Evolutionary conservation across 35 echinoderm and acorn worm species (phyloP).

Genomic region (Diadema setosum): DNA sequence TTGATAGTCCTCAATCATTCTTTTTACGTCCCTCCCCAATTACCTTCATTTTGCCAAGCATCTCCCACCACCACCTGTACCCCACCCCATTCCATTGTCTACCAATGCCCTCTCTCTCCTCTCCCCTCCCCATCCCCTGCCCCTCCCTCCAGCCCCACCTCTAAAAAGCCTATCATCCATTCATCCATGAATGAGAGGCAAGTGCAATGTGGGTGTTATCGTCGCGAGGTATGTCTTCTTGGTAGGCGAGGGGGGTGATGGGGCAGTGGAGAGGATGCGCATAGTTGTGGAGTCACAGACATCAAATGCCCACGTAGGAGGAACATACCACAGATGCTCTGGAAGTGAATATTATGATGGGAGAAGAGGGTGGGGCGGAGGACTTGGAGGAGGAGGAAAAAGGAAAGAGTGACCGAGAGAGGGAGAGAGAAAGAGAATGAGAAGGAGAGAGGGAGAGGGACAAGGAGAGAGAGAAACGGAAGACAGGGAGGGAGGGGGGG

Average conservation of each 20-base stretch:
- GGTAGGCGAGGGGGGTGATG: background rate
- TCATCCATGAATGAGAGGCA: too few relatives aligned
- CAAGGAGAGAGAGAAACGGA: background rate
- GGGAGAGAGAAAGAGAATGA: background rate
- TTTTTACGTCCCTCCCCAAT: too few relatives aligned
- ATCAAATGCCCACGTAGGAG: background rate
- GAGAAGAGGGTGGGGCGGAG: background rate
- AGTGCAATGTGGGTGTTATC: too few relatives aligned
- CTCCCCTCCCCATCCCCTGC: background rate
- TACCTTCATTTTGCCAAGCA: too few relatives aligned
- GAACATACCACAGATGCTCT: conserved; percentile 10
- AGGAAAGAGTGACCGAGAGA: background rate
- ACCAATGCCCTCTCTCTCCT: too few relatives aligned
- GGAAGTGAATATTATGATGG: background rate
- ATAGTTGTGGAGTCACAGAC: conserved; percentile 18
- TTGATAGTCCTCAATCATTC: too few relatives aligned
- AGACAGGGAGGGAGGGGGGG: background rate
- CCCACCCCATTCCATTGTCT: too few relatives aligned
- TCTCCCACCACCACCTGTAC: too few relatives aligned
- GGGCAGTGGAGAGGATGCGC: background rate
- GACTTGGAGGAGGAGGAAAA: background rate
- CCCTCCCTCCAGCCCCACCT: background rate
- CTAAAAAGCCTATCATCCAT: background rate
- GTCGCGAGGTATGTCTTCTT: too few relatives aligned
- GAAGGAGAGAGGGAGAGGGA: background rate